phyloP scores from a whole-genome alignment of 2,113 vertebrate genomes.

The Rhea pennata region DNA sequence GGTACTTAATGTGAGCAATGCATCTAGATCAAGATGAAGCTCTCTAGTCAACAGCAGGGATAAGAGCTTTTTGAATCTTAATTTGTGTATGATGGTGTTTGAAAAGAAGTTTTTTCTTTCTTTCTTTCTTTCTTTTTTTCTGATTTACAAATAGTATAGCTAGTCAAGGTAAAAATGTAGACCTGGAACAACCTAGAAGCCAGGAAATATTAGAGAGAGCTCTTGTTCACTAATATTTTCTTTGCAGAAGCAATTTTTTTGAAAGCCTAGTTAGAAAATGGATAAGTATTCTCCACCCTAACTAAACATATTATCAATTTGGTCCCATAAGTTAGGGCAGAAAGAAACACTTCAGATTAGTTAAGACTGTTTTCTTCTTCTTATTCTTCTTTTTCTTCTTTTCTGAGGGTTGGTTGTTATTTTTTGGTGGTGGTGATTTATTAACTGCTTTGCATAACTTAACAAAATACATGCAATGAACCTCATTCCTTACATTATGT shows the following conservation, averaged over 20 bases:
- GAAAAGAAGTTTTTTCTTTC: neutral
- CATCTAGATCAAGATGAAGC: neutral
- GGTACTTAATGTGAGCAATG: constrained; percentile 4
- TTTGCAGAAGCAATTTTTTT: neutral
- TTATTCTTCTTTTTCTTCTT: neutral
- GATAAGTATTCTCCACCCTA: neutral
- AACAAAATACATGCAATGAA: neutral
- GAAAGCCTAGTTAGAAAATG: neutral
- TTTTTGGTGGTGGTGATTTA: neutral
- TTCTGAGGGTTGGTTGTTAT: neutral
- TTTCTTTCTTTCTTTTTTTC: neutral
- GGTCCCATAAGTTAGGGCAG: neutral
- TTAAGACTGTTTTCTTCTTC: neutral
- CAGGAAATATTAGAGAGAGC: neutral
- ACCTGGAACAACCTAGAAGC: neutral
- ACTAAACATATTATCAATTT: neutral
- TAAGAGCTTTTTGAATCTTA: constrained; percentile 28
- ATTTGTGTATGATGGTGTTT: constrained; percentile 18
- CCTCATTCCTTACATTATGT: neutral
- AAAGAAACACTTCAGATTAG: neutral
- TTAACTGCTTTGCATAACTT: neutral
- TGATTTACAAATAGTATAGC: neutral
- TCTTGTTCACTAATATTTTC: neutral
- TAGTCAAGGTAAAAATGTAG: neutral
- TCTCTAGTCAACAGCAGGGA: constrained; percentile 2